Evolutionary conservation across 1,140 invertebrate genomes (phyloP), one percentile per base, ranked within the genome.

Genomic region (Drosophila azteca): DNA sequence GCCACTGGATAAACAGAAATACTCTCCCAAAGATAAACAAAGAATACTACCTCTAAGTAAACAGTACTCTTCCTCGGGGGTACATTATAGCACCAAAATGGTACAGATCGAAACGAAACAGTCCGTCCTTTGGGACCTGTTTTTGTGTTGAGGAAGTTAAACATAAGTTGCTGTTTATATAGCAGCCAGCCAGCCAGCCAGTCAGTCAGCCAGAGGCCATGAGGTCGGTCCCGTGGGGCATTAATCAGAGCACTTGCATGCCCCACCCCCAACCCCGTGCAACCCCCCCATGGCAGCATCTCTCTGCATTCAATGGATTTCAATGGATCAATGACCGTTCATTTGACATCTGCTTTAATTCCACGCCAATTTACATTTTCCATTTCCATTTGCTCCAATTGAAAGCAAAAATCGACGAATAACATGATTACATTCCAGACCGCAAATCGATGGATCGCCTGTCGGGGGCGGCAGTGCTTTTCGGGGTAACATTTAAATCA

Each of bases 331-430:
- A 71, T 75, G 69, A 66, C 82, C 82, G 65, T 43, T 70, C 75
- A 53, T 55, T 51, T 62, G 70, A 85, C 81, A 85, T 85, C 81
- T 85, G 81, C 54, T 85, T 78, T 67, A 64, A 81, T 85, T 85
- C 65, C 77, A 71, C 62, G 45, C 39, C 68, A 74, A 76, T 73
- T 57, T 39, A 1, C 35, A 39, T 13, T 39, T 13, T 13, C 35
- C 3, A 39, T 39, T 39, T 26, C 24, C 24, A 26, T 26, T 13
- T 39, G 0, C 35, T 11, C 15, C 67, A 67, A 62, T 65, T 62
- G 55, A 63, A 67, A 54, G 55, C 63, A 64, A 59, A 70, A 67
- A 79, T 68, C 76, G 75, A 78, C 35, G 64, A 81, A 71, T 63
- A 71, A 66, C 54, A 50, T 63, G 41, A 64, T 77, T 58, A 46